Evolutionary conservation across 2,888 invertebrate genomes (phyloP), one percentile per base, ranked within the genome.

Genomic region (Tachina lurida): DNA sequence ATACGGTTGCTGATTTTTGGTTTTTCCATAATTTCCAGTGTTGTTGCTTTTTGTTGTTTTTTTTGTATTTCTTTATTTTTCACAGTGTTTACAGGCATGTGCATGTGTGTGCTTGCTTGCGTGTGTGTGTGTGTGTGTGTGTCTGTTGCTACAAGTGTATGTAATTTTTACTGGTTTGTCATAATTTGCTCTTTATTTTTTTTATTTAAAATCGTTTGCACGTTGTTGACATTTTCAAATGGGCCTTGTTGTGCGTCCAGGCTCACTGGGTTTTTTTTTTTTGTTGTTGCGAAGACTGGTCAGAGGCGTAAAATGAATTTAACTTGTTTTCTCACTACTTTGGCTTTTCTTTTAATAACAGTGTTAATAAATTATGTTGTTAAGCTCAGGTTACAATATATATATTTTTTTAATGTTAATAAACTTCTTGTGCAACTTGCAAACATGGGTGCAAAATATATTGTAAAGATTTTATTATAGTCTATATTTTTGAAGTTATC

Each of bases 1-100:
- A 88, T 90, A 91, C 89, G 91, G 91, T 90, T 91, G 91, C 91
- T 91, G 91, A 91, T 91, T 91, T 91, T 90, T 91, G 91, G 91
- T 91, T 90, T 88, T 85, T 76, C 84, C 74, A 88, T 86, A 84
- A 78, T 86, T 87, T 85, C 70, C 86, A 82, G 75, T 84, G 60
- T 79, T 82, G 45, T 31, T 45, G 52, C n/a, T 54, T 78, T 58
- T 71, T 67, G 17, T 68, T 58, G 54, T 54, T n/a, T n/a, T 47
- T 22, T 31, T 70, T 70, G 7, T 76, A 7, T 73, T 15, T 19
- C n/a, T 78, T 22, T 77, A 31, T 87, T 80, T 86, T 81, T 71
- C 86, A 82, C 85, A 87, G 88, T 75, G 84, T 86, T 31, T 31
- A 31, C 31, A 31, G 31, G 31, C 31, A 31, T 31, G 31, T 73